These are phyloP conservation scores for Pluvianellus socialis DNA, from an alignment of 2,113 vertebrate genomes.

Conservation along the genomic window DNA sequence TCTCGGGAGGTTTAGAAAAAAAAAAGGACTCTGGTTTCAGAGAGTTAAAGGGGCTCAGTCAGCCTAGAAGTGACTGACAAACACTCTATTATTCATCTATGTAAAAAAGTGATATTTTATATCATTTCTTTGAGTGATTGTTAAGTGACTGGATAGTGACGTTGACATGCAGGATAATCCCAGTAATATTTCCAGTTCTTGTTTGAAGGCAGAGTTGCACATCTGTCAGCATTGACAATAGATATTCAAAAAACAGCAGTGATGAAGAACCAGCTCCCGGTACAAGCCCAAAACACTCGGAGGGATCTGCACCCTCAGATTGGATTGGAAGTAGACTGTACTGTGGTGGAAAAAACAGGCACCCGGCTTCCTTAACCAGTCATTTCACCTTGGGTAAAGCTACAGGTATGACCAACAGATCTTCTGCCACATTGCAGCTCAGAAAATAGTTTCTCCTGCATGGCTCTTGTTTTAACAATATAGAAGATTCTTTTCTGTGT, in stretches of 20 bases:
- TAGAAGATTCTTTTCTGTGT: not conserved
- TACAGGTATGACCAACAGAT: not conserved
- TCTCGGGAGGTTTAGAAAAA: slow-evolving; percentile 87
- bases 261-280: not conserved
- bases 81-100: slow-evolving; percentile 87
- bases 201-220: not conserved
- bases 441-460: not conserved
- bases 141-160: slow-evolving; percentile 83
- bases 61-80: slow-evolving; percentile 87
- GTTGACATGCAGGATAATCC: slow-evolving; percentile 64
- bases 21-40: slow-evolving; percentile 75
- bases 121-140: slow-evolving; percentile 92
- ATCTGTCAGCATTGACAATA: not conserved
- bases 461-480: not conserved
- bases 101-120: slow-evolving; percentile 89
- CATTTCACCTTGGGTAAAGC: not conserved
- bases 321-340: not conserved
- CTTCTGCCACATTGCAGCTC: not conserved
- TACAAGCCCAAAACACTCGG: not conserved
- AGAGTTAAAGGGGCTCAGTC: slow-evolving; percentile 79
- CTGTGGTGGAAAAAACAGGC: not conserved
- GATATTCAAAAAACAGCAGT: not conserved
- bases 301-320: not conserved
- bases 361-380: not conserved
- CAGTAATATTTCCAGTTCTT: slow-evolving; percentile 59